Evolutionary conservation across 1,140 invertebrate genomes (phyloP).

Genomic region (Adoxophyes honmai): DNA sequence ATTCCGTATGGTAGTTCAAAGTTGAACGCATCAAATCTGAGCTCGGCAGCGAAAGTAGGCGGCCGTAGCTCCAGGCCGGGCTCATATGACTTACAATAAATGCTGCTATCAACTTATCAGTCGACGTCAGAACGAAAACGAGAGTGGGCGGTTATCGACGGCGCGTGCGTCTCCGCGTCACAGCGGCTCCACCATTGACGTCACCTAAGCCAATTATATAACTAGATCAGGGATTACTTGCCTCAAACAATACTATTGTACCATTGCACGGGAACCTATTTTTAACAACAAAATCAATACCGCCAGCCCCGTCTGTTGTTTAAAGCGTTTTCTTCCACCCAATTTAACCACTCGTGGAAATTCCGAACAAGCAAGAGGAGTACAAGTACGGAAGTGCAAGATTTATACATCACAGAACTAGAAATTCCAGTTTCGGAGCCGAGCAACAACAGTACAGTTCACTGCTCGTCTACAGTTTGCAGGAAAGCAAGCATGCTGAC

Average conservation of each 20-base stretch:
- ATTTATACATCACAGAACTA: constrained; percentile 6
- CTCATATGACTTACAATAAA: constrained; percentile 5
- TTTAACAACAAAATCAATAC: too few relatives aligned
- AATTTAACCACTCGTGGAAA: too few relatives aligned
- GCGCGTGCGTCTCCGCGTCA: constrained; percentile 28
- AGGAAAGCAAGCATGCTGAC: background rate
- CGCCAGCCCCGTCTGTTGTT: too few relatives aligned
- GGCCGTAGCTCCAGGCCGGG: too few relatives aligned
- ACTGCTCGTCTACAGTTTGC: background rate
- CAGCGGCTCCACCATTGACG: constrained; percentile 15
- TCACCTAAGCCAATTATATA: constrained; percentile 13
- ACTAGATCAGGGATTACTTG: constrained; percentile 14
- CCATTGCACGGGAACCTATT: background rate
- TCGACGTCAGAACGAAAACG: constrained; percentile 39
- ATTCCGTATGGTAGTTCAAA: too few relatives aligned
- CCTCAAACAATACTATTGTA: constrained; percentile 1
- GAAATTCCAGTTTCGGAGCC: constrained; percentile 1
- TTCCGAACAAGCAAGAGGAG: background rate
- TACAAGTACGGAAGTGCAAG: background rate
- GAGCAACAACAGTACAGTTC: background rate
- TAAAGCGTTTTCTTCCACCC: too few relatives aligned
- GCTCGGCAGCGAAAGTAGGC: too few relatives aligned
- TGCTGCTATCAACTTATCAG: constrained; percentile 39
- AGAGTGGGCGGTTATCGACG: constrained; percentile 39
- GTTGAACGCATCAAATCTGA: too few relatives aligned